Conservation (phyloP, 2,113 vertebrate species). For the Micronisus gabar region DNA sequence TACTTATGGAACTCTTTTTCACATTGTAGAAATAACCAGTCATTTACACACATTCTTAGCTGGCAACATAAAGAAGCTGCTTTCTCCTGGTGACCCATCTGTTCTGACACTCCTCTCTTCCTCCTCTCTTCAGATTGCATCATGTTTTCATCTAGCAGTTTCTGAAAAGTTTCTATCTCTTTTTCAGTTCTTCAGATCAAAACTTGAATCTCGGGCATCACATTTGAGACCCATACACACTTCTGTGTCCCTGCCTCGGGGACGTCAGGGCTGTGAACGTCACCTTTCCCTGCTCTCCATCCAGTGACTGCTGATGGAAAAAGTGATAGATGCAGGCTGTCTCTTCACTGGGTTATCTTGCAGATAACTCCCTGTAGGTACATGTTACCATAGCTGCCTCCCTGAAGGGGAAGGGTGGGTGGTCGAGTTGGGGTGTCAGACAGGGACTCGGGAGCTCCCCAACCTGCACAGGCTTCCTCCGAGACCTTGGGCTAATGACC, state of each 20-base stretch:
- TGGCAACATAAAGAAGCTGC: not conserved
- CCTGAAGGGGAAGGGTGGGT: not conserved
- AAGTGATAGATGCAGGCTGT: not conserved
- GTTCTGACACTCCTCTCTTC: not conserved
- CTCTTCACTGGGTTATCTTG: not conserved
- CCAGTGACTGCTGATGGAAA: not conserved
- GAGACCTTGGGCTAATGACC: not conserved
- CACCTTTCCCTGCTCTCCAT: not conserved
- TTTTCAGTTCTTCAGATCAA: not conserved
- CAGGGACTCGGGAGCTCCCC: accelerated
- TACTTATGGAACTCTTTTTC: not conserved
- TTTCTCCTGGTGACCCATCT: slow-evolving; percentile 1
- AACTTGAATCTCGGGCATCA: not conserved
- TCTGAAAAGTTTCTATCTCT: not conserved
- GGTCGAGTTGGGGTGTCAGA: not conserved
- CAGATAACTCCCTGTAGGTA: not conserved
- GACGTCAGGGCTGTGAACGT: not conserved
- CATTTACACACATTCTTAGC: not conserved
- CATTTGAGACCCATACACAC: not conserved
- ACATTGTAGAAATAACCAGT: not conserved
- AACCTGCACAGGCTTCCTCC: not conserved
- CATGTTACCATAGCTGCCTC: not conserved
- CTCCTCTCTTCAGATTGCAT: not conserved
- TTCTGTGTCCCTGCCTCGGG: not conserved
- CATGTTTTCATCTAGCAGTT: not conserved